Conservation (phyloP, 2,797 vertebrate genomes). For the Ceyx erithaca region DNA sequence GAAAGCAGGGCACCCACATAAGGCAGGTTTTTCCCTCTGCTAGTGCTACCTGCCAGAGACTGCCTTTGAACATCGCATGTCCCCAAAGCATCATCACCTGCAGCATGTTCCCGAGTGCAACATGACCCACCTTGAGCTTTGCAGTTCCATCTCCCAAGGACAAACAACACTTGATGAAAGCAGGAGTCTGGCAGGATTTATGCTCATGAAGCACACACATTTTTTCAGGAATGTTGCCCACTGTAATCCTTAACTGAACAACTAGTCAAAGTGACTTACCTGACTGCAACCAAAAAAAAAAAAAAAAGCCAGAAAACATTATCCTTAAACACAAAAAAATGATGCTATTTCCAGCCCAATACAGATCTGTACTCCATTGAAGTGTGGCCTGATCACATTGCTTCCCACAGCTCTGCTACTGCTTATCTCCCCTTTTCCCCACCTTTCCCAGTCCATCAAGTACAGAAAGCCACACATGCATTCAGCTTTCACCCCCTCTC, state of each 20-base stretch:
- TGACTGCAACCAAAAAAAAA: background rate
- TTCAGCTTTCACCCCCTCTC: background rate
- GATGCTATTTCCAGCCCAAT: background rate
- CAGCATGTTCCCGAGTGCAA: accelerated
- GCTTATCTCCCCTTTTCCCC: background rate
- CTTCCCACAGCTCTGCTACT: background rate
- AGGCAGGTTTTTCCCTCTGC: background rate
- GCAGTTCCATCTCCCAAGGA: background rate
- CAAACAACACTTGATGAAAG: background rate
- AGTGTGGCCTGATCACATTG: background rate
- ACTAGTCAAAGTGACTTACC: background rate
- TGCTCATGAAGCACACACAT: background rate
- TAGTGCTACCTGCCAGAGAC: background rate
- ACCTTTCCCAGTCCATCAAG: background rate
- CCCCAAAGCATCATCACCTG: accelerated
- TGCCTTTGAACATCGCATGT: background rate
- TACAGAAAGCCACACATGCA: background rate
- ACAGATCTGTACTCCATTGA: background rate
- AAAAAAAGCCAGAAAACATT: background rate
- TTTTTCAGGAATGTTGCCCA: background rate
- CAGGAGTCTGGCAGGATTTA: background rate
- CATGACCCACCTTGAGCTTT: accelerated
- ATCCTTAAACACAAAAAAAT: background rate
- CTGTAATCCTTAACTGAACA: background rate
- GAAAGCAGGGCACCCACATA: background rate